These are phyloP conservation scores for Rhineura floridana DNA, from an alignment of 2,113 vertebrate genomes.

Conservation along the genomic window DNA sequence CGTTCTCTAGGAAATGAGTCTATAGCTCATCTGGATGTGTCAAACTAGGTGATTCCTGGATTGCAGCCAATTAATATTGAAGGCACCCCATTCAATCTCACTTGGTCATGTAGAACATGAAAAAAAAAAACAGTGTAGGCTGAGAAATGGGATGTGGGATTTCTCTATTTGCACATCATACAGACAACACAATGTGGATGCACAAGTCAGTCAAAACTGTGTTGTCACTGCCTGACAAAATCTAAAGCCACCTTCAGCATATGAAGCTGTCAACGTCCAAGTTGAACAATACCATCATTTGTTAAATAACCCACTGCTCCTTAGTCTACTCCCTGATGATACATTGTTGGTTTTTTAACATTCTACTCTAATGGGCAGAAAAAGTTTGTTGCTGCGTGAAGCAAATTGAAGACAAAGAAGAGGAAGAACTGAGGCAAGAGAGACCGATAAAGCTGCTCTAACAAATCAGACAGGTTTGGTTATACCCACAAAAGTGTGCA, in stretches of 20 bases:
- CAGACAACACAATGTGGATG: neutral
- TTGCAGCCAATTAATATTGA: neutral
- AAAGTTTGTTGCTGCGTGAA: neutral
- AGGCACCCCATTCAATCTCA: neutral
- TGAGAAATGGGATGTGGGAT: neutral
- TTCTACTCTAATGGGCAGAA: neutral
- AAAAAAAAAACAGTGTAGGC: neutral
- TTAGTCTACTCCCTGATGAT: neutral
- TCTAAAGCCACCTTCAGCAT: neutral
- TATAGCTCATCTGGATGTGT: neutral
- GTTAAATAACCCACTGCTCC: neutral
- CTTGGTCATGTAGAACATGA: neutral
- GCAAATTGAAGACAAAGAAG: conserved; percentile 11
- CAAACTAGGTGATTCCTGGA: no score
- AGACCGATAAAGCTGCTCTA: rapidly evolving
- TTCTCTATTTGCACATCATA: neutral
- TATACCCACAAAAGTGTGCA: neutral
- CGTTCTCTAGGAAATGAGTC: neutral
- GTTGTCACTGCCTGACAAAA: neutral
- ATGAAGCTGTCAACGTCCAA: neutral
- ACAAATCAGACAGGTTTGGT: no score
- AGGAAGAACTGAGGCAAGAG: conserved; percentile 3
- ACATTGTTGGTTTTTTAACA: no score
- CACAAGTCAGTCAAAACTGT: neutral
- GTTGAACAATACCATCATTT: neutral